phyloP scores from a whole-genome alignment of 2,888 invertebrate genomes.

The Troides aeacus region DNA sequence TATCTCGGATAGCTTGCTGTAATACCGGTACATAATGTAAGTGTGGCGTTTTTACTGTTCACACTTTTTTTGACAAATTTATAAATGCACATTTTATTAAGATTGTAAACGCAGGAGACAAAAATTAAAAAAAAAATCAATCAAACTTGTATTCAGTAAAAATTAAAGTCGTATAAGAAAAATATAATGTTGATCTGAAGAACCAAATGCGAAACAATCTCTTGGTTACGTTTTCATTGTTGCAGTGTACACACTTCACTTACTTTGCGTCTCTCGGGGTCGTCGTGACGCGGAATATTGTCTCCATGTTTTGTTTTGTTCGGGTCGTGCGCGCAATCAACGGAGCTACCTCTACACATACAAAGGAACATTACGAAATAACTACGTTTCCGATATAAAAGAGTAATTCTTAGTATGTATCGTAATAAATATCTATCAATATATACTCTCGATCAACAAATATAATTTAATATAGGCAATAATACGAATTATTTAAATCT shows the following conservation, averaged over 20 bases:
- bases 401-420: slow-evolving; percentile 60
- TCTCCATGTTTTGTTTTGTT: slow-evolving; percentile 34
- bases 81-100: slow-evolving; percentile 63
- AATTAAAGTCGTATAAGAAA: slow-evolving; percentile 33
- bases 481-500: slow-evolving; percentile 62
- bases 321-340: slow-evolving; percentile 36
- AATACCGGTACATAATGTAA: background rate
- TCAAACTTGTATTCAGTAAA: slow-evolving; percentile 38
- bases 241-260: slow-evolving; percentile 19
- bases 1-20: background rate
- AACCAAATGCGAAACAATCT: slow-evolving; percentile 32
- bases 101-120: slow-evolving; percentile 54
- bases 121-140: slow-evolving; percentile 50
- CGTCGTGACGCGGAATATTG: slow-evolving; percentile 24
- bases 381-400: slow-evolving; percentile 56
- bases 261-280: slow-evolving; percentile 30
- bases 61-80: slow-evolving; percentile 50
- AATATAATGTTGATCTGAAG: slow-evolving; percentile 28
- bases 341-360: slow-evolving; percentile 46
- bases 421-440: slow-evolving; percentile 73
- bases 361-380: slow-evolving; percentile 51
- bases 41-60: slow-evolving; percentile 60
- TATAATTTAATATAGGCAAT: slow-evolving; percentile 71
- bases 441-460: slow-evolving; percentile 73
- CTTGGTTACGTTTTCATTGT: slow-evolving; percentile 34